Evolutionary conservation across 2,113 vertebrate species (phyloP).

Genomic region (Platysteira castanea): DNA sequence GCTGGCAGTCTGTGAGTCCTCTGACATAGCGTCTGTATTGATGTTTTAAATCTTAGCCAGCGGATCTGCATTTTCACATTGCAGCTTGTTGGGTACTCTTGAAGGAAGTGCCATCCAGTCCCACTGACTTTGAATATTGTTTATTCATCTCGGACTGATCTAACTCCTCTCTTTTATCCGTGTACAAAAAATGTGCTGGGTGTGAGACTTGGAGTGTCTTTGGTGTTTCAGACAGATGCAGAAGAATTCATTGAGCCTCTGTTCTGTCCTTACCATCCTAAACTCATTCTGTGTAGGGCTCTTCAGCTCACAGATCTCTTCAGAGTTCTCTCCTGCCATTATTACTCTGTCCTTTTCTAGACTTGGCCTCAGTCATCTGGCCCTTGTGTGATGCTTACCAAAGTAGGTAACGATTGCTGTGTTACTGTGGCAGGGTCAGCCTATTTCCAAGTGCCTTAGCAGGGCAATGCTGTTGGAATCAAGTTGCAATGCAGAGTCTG

Average conservation of each 20-base stretch:
- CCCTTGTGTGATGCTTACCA: neutral
- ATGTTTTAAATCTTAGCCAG: neutral
- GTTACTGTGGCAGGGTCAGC: neutral
- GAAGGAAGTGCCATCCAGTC: neutral
- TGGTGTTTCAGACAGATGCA: neutral
- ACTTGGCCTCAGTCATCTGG: neutral
- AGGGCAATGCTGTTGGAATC: neutral
- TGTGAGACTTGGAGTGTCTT: neutral
- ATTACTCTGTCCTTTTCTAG: neutral
- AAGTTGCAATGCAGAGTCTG: neutral
- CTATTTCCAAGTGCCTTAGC: neutral
- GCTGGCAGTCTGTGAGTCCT: neutral
- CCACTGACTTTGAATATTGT: neutral
- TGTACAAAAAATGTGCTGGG: neutral
- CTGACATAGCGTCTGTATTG: neutral
- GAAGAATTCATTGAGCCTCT: neutral
- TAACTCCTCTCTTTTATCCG: neutral
- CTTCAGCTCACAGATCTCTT: neutral
- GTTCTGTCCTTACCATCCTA: neutral
- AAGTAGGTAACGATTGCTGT: neutral
- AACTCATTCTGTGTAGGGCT: rapidly evolving
- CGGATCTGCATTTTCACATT: neutral
- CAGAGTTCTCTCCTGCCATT: neutral
- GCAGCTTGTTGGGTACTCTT: neutral
- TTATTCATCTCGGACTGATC: neutral